phyloP scores from a whole-genome alignment of 2,888 invertebrate species.

The Drosophila anomalata region DNA sequence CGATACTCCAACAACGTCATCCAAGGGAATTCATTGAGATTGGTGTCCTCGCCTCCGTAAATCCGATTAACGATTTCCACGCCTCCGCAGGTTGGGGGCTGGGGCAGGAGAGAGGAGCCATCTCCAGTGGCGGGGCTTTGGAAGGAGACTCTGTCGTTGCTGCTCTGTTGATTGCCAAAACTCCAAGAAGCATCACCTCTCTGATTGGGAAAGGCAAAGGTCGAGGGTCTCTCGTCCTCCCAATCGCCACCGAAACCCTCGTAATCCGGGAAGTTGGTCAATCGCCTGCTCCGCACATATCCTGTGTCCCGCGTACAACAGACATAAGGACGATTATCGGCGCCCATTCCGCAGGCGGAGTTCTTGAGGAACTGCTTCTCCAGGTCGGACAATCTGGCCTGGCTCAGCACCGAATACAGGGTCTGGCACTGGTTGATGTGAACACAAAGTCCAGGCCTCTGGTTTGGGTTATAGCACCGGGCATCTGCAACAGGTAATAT shows the following conservation, averaged over 20 bases:
- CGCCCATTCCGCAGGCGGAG: slow-evolving; percentile 74
- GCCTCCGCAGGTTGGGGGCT: slow-evolving; percentile 80
- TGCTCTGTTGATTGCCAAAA: slow-evolving; percentile 42
- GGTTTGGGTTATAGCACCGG: slow-evolving; percentile 85
- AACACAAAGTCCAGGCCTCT: slow-evolving; percentile 75
- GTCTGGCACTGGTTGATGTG: slow-evolving; percentile 80
- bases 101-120: slow-evolving; percentile 62
- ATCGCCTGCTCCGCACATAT: slow-evolving; percentile 53
- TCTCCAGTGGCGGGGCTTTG: slow-evolving; percentile 18
- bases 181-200: slow-evolving; percentile 35
- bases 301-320: slow-evolving; percentile 81
- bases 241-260: slow-evolving; percentile 48
- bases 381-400: slow-evolving; percentile 55
- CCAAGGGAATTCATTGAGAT: slow-evolving; percentile 89
- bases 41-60: slow-evolving; percentile 86
- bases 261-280: slow-evolving; percentile 46
- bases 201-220: slow-evolving; percentile 40
- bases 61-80: slow-evolving; percentile 85
- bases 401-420: slow-evolving; percentile 66
- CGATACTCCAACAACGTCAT: slow-evolving; percentile 87
- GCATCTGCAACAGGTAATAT: slow-evolving; percentile 59
- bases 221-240: slow-evolving; percentile 27
- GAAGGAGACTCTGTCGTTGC: slow-evolving; percentile 5
- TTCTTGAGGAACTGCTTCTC: slow-evolving; percentile 73
- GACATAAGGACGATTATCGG: slow-evolving; percentile 75